Base-by-base conservation (phyloP, 2,888 invertebrate species). In the Mylabris sibirica region DNA sequence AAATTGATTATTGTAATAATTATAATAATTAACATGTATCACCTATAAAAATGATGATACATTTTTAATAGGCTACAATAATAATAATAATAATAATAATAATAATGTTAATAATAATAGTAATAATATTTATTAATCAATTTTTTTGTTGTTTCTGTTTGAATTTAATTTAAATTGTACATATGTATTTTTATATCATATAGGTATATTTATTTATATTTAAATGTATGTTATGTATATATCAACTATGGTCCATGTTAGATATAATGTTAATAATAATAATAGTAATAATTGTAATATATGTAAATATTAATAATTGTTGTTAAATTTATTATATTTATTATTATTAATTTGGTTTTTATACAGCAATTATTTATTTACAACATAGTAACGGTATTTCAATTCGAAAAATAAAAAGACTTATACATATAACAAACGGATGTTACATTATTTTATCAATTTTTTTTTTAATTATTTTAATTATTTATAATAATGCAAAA, bases 361-460 rank as follows among this genome's bases (percentile, higher is more conserved):
- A 76, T 79, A 77, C 78, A 79, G 78, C 78, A 49, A 79, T 79
- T 79, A 77, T 77, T 76, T 79, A 79, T 79, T 77, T 79, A 79
- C 80, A 80, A 77, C 74, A 78, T 78, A 77, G 77, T 75, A 74
- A 72, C 74, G 70, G 4, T 30, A 30, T 66, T 72, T 63, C 77
- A 74, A 75, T 74, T 73, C 74, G 74, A 66, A 70, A 72, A 72
- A 65, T 66, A 75, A 74, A 74, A 49, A 49, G 49, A 49, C 20
- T 77, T 74, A 65, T 69, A 74, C 72, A 75, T 77, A 79, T 77
- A 79, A 78, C 77, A 78, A 78, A 77, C 49, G 20, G 20, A 49
- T 49, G 77, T 77, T 78, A 79, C 78, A 79, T 75, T 76, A 76
- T 74, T 73, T 75, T 69, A 73, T 71, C 68, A 74, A 70, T 70